A percentile compares a stretch with the other conserved stretches of the same genome.
phyloP scores from a whole-genome alignment of 2,113 vertebrate genomes.

The Neolamprologus brichardi region DNA sequence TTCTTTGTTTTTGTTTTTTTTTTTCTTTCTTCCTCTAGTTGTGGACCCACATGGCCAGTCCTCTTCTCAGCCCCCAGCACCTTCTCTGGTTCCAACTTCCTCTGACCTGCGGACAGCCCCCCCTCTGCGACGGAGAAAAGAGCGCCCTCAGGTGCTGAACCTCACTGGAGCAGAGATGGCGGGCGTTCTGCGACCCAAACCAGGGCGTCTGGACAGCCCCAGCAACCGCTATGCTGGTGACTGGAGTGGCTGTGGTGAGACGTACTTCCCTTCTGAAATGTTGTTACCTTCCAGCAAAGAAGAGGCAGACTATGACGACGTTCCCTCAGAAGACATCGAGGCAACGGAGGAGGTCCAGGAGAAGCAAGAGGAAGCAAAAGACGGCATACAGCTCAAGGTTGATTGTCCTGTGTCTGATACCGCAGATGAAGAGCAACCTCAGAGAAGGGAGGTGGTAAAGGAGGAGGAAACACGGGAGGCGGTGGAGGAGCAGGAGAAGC shows the following conservation, averaged over 20 bases:
- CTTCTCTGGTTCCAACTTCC: constrained; percentile 31
- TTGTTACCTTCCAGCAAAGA: constrained; percentile 41
- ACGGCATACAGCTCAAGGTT: not conserved
- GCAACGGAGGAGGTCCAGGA: constrained; percentile 33
- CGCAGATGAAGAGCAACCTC: constrained; percentile 24
- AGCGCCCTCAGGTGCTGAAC: constrained; percentile 87
- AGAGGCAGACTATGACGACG: constrained; percentile 85
- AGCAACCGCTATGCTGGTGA: constrained; percentile 98
- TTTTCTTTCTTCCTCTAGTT: constrained; percentile 66
- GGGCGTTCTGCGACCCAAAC: constrained; percentile 80
- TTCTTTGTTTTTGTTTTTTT: not conserved
- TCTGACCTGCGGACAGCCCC: constrained; percentile 32
- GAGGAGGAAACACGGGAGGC: constrained; percentile 47
- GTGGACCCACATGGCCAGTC: constrained; percentile 66
- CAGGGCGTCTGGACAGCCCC: constrained; percentile 85
- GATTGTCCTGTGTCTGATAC: not conserved
- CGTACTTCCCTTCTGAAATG: constrained; percentile 71
- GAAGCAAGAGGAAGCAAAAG: constrained; percentile 21
- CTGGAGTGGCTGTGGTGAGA: constrained; percentile 90
- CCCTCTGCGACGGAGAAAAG: constrained; percentile 81
- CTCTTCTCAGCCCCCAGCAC: constrained; percentile 21
- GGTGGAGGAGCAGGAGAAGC: not conserved
- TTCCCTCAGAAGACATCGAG: constrained; percentile 77
- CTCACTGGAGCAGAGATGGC: constrained; percentile 71
- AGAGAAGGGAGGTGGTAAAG: not conserved